Percentiles rank a stretch among this genome's conserved stretches.
phyloP scores from a whole-genome alignment of 2,888 invertebrate genomes.

The Apotomis turbidana region DNA sequence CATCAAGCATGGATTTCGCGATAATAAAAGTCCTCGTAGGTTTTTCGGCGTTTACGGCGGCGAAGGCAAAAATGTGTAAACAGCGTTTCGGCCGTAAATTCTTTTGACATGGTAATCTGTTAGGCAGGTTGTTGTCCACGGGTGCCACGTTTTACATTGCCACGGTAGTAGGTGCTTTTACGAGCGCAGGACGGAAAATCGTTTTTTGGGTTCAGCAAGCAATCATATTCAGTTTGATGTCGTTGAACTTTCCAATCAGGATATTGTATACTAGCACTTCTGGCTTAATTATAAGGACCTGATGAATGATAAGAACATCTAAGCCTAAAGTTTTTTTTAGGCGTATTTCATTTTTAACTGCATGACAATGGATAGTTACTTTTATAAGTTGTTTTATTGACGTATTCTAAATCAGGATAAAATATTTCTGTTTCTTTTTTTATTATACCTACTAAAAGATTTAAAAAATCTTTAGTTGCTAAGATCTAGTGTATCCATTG shows the following conservation, averaged over 20 bases:
- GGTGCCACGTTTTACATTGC: slow-evolving; percentile 25
- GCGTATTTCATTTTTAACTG: no score
- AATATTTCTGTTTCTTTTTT: no score
- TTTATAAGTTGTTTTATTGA: no score
- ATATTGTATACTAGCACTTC: no score
- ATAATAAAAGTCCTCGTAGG: slow-evolving; percentile 58
- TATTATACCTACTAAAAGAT: no score
- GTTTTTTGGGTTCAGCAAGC: not conserved
- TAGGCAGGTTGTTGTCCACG: slow-evolving; percentile 43
- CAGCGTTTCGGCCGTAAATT: slow-evolving; percentile 62
- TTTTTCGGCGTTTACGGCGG: slow-evolving; percentile 62
- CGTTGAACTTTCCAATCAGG: not conserved
- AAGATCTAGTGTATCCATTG: no score
- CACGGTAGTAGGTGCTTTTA: slow-evolving; percentile 1
- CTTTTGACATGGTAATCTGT: slow-evolving; percentile 73
- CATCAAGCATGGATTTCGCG: slow-evolving; percentile 52
- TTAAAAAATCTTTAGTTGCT: no score
- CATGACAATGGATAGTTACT: no score
- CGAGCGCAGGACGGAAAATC: not conserved
- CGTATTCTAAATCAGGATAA: no score
- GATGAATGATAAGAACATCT: no score
- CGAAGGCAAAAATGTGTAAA: slow-evolving; percentile 64
- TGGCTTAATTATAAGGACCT: no score
- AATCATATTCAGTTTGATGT: not conserved
- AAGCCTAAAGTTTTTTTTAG: no score